Evolutionary conservation across 2,113 vertebrate genomes (phyloP).

Genomic region (Drymodes brunneopygia): DNA sequence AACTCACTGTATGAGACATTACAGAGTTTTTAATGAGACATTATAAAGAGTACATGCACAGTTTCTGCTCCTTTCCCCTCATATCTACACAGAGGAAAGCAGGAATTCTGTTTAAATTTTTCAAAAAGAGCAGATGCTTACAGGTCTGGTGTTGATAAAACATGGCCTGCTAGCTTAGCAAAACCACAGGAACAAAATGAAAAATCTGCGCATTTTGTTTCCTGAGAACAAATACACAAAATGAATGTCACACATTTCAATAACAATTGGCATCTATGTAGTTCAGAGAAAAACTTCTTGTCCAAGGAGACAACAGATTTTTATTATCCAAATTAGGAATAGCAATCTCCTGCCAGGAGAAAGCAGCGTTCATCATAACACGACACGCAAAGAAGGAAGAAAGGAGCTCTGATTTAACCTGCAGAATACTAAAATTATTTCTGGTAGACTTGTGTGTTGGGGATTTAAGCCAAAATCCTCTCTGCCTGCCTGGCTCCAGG

Average conservation of each 20-base stretch:
- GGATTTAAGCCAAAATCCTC: neutral
- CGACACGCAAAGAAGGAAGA: neutral
- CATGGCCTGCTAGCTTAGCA: slow-evolving; percentile 2
- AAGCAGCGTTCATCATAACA: neutral
- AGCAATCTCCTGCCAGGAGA: neutral
- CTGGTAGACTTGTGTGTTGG: rapidly evolving
- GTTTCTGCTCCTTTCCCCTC: neutral
- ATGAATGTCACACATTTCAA: slow-evolving; percentile 15
- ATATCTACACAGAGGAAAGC: neutral
- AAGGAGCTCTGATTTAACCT: neutral
- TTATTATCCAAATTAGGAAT: slow-evolving; percentile 31
- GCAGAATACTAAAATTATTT: neutral
- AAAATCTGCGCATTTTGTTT: slow-evolving; percentile 29
- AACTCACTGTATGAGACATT: neutral
- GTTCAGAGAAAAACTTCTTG: slow-evolving; percentile 27
- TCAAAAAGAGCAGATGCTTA: neutral
- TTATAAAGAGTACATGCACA: neutral
- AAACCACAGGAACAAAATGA: slow-evolving; percentile 3
- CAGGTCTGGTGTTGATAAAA: neutral
- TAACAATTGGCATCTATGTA: neutral
- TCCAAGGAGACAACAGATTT: slow-evolving; percentile 44
- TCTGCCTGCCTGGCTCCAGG: rapidly evolving
- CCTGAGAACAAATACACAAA: slow-evolving; percentile 34
- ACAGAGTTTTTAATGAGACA: neutral
- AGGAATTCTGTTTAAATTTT: neutral